These are phyloP conservation scores for Loris lydekkerianus DNA, from an alignment of 2,797 vertebrate genomes.

Conservation along the genomic window DNA sequence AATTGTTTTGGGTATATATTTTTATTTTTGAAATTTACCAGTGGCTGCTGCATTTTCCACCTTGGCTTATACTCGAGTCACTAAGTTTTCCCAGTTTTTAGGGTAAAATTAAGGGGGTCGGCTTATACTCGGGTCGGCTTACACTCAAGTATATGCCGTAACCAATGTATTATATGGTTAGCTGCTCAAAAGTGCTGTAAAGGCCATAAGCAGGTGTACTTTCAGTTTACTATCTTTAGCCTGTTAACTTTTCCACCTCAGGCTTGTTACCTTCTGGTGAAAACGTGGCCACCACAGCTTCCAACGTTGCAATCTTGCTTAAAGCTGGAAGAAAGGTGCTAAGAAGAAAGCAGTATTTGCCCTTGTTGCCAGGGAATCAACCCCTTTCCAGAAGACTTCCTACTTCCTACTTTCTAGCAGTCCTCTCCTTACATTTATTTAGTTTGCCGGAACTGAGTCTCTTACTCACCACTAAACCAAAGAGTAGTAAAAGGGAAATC, in stretches of 20 bases:
- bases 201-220: background rate
- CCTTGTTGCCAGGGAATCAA: background rate
- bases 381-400: background rate
- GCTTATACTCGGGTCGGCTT: no score
- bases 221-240: background rate
- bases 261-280: background rate
- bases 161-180: background rate
- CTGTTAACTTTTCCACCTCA: background rate
- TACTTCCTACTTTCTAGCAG: background rate
- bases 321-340: background rate
- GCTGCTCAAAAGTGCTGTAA: background rate
- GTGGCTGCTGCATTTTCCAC: no score
- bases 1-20: no score
- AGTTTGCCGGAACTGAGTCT: background rate
- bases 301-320: background rate
- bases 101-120: no score
- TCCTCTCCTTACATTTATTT: background rate
- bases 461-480: background rate
- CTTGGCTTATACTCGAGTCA: no score
- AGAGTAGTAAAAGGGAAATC: background rate
- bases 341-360: background rate
- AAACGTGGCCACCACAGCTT: background rate
- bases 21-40: no score
- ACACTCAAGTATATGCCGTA: background rate
- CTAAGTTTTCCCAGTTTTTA: no score